These are phyloP conservation scores for Apamea crenata DNA, from an alignment of 2,888 invertebrate genomes.

Conservation along the genomic window DNA sequence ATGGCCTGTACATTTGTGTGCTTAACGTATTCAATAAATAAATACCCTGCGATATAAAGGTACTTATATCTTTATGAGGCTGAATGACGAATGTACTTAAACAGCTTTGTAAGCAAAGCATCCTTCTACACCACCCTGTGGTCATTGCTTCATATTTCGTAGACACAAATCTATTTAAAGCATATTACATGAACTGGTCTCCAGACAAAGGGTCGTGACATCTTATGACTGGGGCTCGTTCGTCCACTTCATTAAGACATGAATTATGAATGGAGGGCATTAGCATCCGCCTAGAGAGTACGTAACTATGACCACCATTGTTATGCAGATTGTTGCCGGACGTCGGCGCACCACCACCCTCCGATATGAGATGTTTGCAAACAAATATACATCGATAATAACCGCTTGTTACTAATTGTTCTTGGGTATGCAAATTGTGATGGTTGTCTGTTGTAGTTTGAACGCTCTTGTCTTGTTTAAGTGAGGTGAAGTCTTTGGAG, in stretches of 20 bases:
- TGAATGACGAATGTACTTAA: neutral
- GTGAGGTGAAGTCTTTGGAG: conserved; percentile 3
- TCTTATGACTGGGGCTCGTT: conserved; percentile 74
- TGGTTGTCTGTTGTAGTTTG: conserved; percentile 29
- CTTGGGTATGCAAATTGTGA: conserved; percentile 60
- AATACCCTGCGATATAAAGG: neutral
- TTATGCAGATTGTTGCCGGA: conserved; percentile 89
- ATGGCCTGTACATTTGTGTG: neutral
- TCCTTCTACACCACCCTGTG: neutral
- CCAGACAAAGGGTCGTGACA: conserved; percentile 78
- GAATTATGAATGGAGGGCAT: conserved; percentile 88
- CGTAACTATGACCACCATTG: conserved; percentile 84
- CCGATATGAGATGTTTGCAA: conserved; percentile 82
- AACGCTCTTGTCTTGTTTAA: conserved; percentile 22
- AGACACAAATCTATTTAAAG: conserved; percentile 72
- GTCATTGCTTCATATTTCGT: conserved; percentile 14
- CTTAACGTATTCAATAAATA: neutral
- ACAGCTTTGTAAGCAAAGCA: neutral
- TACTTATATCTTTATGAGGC: neutral
- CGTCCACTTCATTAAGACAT: conserved; percentile 87
- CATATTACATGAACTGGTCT: conserved; percentile 68
- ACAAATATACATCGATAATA: conserved; percentile 76
- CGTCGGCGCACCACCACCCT: conserved; percentile 71
- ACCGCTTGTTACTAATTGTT: conserved; percentile 65
- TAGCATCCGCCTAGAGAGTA: conserved; percentile 87